Base-by-base conservation (phyloP, 2,888 invertebrate genomes). In the Aphidoletes aphidimyza region DNA sequence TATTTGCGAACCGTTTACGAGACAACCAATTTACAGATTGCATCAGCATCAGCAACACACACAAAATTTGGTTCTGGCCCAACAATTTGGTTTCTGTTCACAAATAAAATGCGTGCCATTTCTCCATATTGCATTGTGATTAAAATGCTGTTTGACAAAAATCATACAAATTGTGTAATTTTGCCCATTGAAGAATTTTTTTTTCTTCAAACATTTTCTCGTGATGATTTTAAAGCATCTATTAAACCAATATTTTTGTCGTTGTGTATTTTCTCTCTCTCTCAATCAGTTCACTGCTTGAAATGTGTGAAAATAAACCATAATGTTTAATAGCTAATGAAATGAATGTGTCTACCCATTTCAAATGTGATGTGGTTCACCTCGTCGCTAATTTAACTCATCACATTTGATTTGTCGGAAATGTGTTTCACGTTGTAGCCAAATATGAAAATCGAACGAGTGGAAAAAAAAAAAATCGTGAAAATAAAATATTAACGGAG, bases 221-320 rank as follows among this genome's bases (percentile, higher is more conserved):
- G n/a, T n/a, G 54, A 22, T 26, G 54, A 54, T 54, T 8, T 42
- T 54, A n/a, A 54, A 3, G 26, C 22, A 26, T 26, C 54, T 2
- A 54, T 54, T 54, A 26, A 54, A 26, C 26, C 22, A 26, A 69
- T n/a, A 30, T 30, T 30, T 30, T 9, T 30, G 19, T 14, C 69
- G 0, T 69, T 69, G 14, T 69, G 1, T 54, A 2, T 22, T 8
- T 0, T 26, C 6, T 54, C 1, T 26, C 22, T 22, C n/a, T 54
- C 22, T 54, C 6, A 1, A 5, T 69, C 11, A 30, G 9, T 6
- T 30, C 34, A 69, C 30, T 54, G 34, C 26, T 69, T 2, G 30
- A 69, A 69, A 69, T 30, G 69, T 69, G n/a, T n/a, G n/a, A n/a
- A n/a, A n/a, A n/a, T n/a, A n/a, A n/a, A 69, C 14, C 69, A 69